Base-by-base conservation (phyloP, 2,797 vertebrate genomes). In the Anabas testudineus region DNA sequence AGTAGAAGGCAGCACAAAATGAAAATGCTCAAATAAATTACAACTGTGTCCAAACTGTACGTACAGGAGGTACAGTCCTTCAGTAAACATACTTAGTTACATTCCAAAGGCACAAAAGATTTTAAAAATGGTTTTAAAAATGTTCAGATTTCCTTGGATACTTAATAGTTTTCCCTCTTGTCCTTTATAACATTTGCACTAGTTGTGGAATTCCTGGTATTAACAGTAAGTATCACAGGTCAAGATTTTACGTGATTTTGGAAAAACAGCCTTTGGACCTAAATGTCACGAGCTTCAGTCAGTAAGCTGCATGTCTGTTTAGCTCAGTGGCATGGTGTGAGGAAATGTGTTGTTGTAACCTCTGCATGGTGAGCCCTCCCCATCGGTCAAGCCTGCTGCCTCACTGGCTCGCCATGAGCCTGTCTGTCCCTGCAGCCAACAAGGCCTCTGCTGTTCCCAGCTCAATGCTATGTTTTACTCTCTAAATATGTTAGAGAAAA, bases 361-460 rank as follows among this genome's bases (percentile, higher is more conserved):
- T 91, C 84, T 85, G 86, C 86, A 84, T 85, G 39, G 86, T 81
- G 64, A 84, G 71, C 83, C 46, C 78, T 70, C 87, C 83, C 82
- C 61, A 41, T 67, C 75, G 66, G 41, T 78, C 70, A 80, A 67
- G 72, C 73, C 75, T 42, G 59, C 89, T 88, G 91, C 91, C 90
- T 90, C 88, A 81, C 90, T 92, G 90, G 83, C 91, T 91, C 76
- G 71, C 87, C 86, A 73, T 59, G 67, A 82, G 76, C 80, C 84
- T 67, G 81, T 83, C 82, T 86, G 86, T 85, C 82, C 77, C 70
- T 37, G 78, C 76, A 90, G 89, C 86, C 88, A 87, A 95, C 94
- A 95, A 92, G 90, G 90, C 90, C 79, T 63, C 84, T 86, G 92
- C 92, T 95, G 93, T 95, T 92, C 81, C 9, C 42, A 15, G 48